Conservation (phyloP, 2,888 invertebrate genomes). For the Agriopis aurantiaria region DNA sequence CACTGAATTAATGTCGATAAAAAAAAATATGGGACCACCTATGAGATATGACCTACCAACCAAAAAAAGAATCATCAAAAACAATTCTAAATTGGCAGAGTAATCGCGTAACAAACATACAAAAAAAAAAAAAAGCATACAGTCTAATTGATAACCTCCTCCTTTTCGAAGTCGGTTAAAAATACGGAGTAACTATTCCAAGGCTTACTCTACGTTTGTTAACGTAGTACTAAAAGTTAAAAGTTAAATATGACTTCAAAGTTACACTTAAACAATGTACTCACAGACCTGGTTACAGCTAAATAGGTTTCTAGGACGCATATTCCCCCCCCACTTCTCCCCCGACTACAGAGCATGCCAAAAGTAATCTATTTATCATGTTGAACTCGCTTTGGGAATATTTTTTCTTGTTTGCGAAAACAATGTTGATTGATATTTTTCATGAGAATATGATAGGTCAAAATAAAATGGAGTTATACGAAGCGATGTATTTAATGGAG, state of each 20-base stretch:
- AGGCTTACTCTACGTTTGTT: no score
- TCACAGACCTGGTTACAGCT: conserved; percentile 19
- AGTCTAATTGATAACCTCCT: no score
- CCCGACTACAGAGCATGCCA: conserved; percentile 49
- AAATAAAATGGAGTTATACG: conserved; percentile 12
- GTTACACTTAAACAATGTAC: not conserved
- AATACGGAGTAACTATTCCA: no score
- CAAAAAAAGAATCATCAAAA: no score
- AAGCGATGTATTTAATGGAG: not conserved
- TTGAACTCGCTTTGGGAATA: conserved; percentile 48
- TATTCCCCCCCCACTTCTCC: conserved; percentile 18
- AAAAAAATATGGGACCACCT: no score
- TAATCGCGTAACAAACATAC: no score
- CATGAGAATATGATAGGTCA: conserved; percentile 16
- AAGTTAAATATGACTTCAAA: not conserved
- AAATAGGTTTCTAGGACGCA: conserved; percentile 49
- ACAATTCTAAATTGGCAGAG: no score
- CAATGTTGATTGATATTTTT: conserved; percentile 59
- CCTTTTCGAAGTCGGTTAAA: no score
- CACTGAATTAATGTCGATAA: no score
- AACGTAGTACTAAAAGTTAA: no score
- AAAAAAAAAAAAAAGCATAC: no score
- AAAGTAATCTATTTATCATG: conserved; percentile 59
- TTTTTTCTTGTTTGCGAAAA: conserved; percentile 72
- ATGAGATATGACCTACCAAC: no score